Conservation (phyloP, 2,113 vertebrate genomes). For the Chamaetylas fuelleborni region DNA sequence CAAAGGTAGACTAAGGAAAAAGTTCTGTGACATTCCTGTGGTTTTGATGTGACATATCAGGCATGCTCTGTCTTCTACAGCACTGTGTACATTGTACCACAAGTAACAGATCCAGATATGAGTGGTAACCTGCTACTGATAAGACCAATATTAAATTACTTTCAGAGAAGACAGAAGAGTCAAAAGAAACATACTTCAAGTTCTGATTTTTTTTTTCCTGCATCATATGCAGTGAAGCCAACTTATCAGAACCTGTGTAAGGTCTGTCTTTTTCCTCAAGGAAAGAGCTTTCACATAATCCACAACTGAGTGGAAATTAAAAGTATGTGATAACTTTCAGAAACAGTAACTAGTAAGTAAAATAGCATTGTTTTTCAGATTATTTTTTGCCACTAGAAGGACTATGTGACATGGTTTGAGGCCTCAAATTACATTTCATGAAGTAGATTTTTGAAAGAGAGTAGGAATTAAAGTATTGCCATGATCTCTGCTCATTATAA, state of each 20-base stretch:
- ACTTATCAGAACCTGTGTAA: background rate
- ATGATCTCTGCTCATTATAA: slow-evolving; percentile 3
- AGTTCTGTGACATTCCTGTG: background rate
- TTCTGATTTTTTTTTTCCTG: background rate
- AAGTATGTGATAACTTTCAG: background rate
- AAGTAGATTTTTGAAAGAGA: background rate
- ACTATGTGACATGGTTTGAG: background rate
- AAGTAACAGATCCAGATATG: background rate
- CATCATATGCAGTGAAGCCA: background rate
- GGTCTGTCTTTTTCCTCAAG: background rate
- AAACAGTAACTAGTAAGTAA: background rate
- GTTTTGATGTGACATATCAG: background rate
- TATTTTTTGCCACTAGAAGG: background rate
- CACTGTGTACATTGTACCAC: background rate
- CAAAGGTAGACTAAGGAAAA: background rate
- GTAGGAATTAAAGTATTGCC: background rate
- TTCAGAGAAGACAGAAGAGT: background rate
- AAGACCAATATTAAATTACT: background rate
- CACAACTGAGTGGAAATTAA: background rate
- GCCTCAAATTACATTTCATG: background rate
- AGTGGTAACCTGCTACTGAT: background rate
- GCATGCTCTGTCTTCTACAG: background rate
- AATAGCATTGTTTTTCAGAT: background rate
- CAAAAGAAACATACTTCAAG: background rate
- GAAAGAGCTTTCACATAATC: background rate